Percentiles rank a stretch among this genome's conserved stretches.
Evolutionary conservation across 2,888 invertebrate genomes (phyloP).

Genomic region (Cryptocheilus praepositus): DNA sequence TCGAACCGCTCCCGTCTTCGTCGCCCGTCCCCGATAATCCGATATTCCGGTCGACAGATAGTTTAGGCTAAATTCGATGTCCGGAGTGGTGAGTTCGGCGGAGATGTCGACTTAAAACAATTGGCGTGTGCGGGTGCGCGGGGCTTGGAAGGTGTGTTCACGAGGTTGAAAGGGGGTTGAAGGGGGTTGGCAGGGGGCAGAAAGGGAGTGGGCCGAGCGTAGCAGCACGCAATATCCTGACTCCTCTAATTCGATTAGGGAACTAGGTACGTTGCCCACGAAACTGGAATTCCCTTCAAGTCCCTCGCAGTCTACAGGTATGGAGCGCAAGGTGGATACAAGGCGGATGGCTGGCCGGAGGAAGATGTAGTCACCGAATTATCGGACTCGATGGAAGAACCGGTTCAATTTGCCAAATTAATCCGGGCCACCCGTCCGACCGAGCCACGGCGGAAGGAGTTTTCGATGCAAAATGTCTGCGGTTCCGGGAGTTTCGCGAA

Average conservation of each 20-base stretch:
- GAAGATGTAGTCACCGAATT: conserved; percentile 62
- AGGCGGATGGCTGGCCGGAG: conserved; percentile 15
- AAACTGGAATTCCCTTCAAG: conserved; percentile 49
- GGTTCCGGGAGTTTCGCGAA: conserved; percentile 46
- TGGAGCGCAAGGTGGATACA: conserved; percentile 1
- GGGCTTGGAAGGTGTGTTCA: background rate
- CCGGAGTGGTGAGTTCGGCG: conserved; percentile 67
- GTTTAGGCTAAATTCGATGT: conserved; percentile 74
- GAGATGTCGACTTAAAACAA: conserved; percentile 75
- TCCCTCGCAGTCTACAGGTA: conserved; percentile 11
- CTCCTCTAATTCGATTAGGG: conserved; percentile 73
- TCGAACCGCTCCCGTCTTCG: conserved; percentile 32
- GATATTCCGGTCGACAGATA: conserved; percentile 66
- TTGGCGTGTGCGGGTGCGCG: conserved; percentile 50
- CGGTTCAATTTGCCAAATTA: conserved; percentile 73
- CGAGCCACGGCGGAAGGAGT: conserved; percentile 36
- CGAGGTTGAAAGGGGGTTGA: too few relatives aligned
- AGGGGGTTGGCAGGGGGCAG: too few relatives aligned
- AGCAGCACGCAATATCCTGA: conserved; percentile 74
- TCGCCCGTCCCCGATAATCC: conserved; percentile 58
- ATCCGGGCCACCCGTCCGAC: conserved; percentile 50
- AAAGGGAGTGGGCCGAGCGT: conserved; percentile 38
- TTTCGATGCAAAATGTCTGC: conserved; percentile 60
- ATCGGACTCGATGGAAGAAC: conserved; percentile 73
- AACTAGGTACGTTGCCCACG: conserved; percentile 63